Evolutionary conservation across 2,797 vertebrate species (phyloP).

Genomic region (Anguilla pacifica): DNA sequence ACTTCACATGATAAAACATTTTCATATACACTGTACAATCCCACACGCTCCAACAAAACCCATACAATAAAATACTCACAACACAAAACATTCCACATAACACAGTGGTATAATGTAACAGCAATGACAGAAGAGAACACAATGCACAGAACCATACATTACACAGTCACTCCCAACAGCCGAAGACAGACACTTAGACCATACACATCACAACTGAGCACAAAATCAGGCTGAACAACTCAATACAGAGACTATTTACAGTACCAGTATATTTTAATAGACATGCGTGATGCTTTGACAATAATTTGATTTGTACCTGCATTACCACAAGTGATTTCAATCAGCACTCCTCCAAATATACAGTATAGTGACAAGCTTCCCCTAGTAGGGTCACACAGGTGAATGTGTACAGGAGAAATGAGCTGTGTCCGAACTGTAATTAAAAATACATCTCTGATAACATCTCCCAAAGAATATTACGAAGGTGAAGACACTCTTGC

Average conservation of each 20-base stretch:
- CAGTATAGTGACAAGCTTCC: neutral
- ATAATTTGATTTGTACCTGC: neutral
- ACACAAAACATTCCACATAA: neutral
- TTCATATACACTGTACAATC: neutral
- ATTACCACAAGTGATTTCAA: slow-evolving; percentile 6
- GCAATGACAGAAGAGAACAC: neutral
- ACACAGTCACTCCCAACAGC: neutral
- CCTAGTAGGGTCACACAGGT: neutral
- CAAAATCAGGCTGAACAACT: neutral
- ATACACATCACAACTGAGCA: neutral
- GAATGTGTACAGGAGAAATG: neutral
- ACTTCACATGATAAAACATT: neutral
- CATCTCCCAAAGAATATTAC: slow-evolving; percentile 10
- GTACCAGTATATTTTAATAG: neutral
- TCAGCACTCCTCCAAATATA: neutral
- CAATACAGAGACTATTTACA: neutral
- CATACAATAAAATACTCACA: neutral
- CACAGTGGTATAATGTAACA: neutral
- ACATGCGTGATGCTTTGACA: neutral
- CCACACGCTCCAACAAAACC: neutral
- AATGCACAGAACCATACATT: neutral
- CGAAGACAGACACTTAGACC: neutral
- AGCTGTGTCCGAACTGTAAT: neutral
- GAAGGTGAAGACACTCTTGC: neutral
- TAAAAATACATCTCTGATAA: neutral